phyloP scores from a whole-genome alignment of 2,888 invertebrate species.

The Drepana falcataria region DNA sequence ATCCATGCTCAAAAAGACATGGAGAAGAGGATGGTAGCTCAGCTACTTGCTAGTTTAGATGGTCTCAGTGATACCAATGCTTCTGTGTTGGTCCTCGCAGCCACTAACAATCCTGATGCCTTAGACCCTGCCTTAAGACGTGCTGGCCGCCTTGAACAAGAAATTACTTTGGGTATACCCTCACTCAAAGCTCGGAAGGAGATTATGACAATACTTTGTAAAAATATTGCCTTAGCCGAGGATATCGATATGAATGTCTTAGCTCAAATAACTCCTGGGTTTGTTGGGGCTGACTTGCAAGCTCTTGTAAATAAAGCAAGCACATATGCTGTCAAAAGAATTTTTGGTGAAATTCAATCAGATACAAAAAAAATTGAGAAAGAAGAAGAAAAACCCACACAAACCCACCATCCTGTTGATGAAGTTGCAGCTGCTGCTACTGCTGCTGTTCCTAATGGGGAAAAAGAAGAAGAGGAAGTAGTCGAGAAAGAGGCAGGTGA shows the following conservation, averaged over 20 bases:
- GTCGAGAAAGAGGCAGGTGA: constrained; percentile 26
- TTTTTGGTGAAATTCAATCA: constrained; percentile 56
- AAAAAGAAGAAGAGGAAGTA: constrained; percentile 43
- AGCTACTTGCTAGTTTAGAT: constrained; percentile 93
- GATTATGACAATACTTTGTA: constrained; percentile 86
- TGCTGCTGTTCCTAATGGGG: constrained; percentile 57
- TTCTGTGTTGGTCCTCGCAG: constrained; percentile 92
- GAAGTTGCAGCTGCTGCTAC: constrained; percentile 45
- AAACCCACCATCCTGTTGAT: constrained; percentile 20
- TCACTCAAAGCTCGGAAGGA: constrained; percentile 88
- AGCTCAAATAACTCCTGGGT: constrained; percentile 94
- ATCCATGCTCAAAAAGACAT: constrained; percentile 95
- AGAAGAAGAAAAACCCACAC: constrained; percentile 13
- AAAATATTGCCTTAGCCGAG: constrained; percentile 82
- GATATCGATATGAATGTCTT: constrained; percentile 85
- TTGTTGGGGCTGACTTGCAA: constrained; percentile 95
- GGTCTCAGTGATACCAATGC: constrained; percentile 79
- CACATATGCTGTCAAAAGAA: constrained; percentile 88
- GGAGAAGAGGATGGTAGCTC: constrained; percentile 97
- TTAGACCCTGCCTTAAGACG: constrained; percentile 95
- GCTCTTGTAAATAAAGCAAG: constrained; percentile 93
- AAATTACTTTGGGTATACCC: constrained; percentile 96
- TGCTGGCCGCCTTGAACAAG: constrained; percentile 95
- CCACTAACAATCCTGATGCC: constrained; percentile 95
- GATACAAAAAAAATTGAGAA: constrained; percentile 24